A percentile compares a stretch with the other conserved stretches of the same genome.
These are phyloP conservation scores for Picathartes gymnocephalus DNA, from an alignment of 2,113 vertebrate species.

Conservation along the genomic window DNA sequence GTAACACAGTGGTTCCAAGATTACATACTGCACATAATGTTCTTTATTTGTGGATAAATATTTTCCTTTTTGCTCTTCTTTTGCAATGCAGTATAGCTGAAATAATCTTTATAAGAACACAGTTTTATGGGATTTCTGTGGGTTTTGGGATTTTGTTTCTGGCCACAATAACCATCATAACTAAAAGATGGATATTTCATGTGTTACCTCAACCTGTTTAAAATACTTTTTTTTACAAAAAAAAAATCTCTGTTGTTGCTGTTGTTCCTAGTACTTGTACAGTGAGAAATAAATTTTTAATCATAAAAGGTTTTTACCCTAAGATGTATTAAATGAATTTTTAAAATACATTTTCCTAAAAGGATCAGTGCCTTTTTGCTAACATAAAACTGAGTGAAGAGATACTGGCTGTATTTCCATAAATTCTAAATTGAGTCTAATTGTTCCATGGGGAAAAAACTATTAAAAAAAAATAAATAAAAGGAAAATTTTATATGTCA, in stretches of 20 bases:
- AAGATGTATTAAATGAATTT: neutral
- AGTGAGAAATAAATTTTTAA: neutral
- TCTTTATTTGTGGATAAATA: neutral
- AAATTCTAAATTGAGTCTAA: neutral
- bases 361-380: neutral
- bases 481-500: neutral
- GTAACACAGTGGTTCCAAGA: neutral
- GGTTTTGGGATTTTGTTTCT: neutral
- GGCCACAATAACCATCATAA: neutral
- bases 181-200: neutral
- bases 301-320: neutral
- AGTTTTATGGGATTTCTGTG: neutral
- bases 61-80: neutral
- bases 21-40: neutral
- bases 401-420: neutral
- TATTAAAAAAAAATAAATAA: neutral
- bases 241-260: neutral
- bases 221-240: neutral
- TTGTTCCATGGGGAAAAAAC: neutral
- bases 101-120: neutral
- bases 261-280: neutral
- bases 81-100: neutral
- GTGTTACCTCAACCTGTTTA: neutral
- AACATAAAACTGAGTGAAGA: neutral
- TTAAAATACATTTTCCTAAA: neutral